Evolutionary conservation across 2,888 invertebrate species (phyloP).

Genomic region (Danaus chrysippus): DNA sequence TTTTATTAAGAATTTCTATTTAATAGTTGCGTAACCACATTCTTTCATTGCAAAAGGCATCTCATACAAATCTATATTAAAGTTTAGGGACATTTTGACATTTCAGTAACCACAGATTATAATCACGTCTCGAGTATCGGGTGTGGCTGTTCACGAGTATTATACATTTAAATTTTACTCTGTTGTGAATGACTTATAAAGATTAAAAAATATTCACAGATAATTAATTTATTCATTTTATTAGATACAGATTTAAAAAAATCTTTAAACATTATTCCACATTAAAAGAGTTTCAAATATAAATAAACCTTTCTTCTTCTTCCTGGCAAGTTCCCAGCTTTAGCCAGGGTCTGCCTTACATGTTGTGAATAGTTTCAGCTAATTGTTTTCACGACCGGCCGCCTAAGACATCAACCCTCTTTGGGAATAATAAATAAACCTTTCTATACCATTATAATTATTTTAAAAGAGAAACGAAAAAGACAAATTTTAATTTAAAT

Average conservation of each 20-base stretch:
- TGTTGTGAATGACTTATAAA: constrained; percentile 1
- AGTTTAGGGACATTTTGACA: constrained; percentile 28
- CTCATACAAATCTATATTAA: constrained; percentile 16
- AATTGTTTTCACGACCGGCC: too few relatives aligned
- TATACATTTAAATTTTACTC: neutral
- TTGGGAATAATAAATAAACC: too few relatives aligned
- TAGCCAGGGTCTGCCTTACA: too few relatives aligned
- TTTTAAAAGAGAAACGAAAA: neutral
- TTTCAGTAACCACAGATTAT: constrained; percentile 23
- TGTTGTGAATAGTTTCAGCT: too few relatives aligned
- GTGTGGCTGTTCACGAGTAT: constrained; percentile 26
- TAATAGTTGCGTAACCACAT: neutral
- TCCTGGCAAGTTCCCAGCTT: too few relatives aligned
- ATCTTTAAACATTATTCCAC: too few relatives aligned
- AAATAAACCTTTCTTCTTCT: too few relatives aligned
- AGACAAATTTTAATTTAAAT: neutral
- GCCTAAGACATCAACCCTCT: too few relatives aligned
- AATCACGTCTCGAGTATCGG: constrained; percentile 20
- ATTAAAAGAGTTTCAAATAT: too few relatives aligned
- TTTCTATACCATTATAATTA: too few relatives aligned
- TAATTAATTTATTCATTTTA: too few relatives aligned
- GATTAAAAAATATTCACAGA: neutral
- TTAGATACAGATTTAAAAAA: too few relatives aligned
- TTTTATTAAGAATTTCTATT: neutral
- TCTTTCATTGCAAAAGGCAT: constrained; percentile 13